These are phyloP conservation scores for Pterostichus madidus DNA, from an alignment of 2,888 invertebrate species.

Conservation along the genomic window DNA sequence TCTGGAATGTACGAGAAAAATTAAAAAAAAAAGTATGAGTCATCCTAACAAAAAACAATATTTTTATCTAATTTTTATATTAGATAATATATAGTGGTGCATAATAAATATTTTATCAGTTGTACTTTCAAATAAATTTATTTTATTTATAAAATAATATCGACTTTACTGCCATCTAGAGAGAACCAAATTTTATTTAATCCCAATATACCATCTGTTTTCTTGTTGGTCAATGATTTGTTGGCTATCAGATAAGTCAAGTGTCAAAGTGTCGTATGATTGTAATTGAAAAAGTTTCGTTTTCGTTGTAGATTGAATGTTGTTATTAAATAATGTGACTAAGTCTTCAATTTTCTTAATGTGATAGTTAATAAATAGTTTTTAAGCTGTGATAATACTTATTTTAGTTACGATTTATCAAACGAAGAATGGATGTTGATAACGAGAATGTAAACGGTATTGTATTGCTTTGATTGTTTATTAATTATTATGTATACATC, in stretches of 20 bases:
- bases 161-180: too few species aligned
- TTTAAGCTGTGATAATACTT: slow-evolving; percentile 24
- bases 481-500: background rate
- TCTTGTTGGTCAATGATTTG: background rate
- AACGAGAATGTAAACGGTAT: slow-evolving; percentile 56
- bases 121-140: background rate
- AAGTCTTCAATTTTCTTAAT: slow-evolving; percentile 15
- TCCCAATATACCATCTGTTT: too few species aligned
- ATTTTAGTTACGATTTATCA: slow-evolving; percentile 38
- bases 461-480: slow-evolving; percentile 32
- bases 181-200: too few species aligned
- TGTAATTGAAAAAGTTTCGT: slow-evolving; percentile 3
- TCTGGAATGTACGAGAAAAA: background rate
- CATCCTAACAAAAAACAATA: background rate
- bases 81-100: background rate
- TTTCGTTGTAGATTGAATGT: slow-evolving; percentile 12
- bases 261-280: slow-evolving; percentile 51
- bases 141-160: too few species aligned
- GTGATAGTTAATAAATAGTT: slow-evolving; percentile 11
- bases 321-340: slow-evolving; percentile 4
- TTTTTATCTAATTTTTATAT: too few species aligned
- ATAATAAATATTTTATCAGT: background rate
- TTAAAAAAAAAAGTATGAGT: background rate
- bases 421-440: slow-evolving; percentile 47
- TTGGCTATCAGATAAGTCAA: background rate